Conservation (phyloP, 2,888 invertebrate genomes). For the Nemotelus pantherinus region DNA sequence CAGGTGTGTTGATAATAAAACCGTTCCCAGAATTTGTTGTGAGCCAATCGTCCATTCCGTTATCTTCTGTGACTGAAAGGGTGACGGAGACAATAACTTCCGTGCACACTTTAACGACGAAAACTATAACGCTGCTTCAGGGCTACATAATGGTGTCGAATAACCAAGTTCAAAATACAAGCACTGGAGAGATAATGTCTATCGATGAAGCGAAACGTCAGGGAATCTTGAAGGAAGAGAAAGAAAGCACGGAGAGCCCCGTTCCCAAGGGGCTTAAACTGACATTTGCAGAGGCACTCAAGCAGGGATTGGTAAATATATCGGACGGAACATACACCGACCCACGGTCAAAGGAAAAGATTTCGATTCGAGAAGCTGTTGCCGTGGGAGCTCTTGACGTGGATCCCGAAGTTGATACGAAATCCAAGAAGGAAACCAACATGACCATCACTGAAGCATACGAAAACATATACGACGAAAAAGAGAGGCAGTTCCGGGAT, state of each 20-base stretch:
- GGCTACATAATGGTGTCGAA: conserved; percentile 77
- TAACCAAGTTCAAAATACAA: conserved; percentile 75
- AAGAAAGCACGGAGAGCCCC: neutral
- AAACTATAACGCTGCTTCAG: conserved; percentile 77
- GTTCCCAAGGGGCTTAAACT: conserved; percentile 70
- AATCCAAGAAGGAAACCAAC: conserved; percentile 60
- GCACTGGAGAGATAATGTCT: conserved; percentile 78
- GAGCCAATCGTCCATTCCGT: conserved; percentile 68
- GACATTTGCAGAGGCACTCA: conserved; percentile 74
- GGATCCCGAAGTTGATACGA: conserved; percentile 60
- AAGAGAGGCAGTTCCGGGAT: conserved; percentile 74
- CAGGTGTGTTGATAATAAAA: conserved; percentile 79
- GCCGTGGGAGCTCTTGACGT: conserved; percentile 75
- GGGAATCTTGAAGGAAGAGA: conserved; percentile 77
- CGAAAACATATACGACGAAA: conserved; percentile 73
- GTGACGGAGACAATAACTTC: conserved; percentile 73
- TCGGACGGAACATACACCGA: conserved; percentile 74
- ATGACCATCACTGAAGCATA: conserved; percentile 74
- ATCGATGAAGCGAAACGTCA: conserved; percentile 77
- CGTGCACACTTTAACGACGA: conserved; percentile 81
- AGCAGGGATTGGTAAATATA: conserved; percentile 72
- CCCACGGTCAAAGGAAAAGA: conserved; percentile 73
- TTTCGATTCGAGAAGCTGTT: conserved; percentile 77
- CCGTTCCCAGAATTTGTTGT: conserved; percentile 67
- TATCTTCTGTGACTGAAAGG: conserved; percentile 69